phyloP scores from a whole-genome alignment of 2,888 invertebrate species.

The Oscheius sp. region DNA sequence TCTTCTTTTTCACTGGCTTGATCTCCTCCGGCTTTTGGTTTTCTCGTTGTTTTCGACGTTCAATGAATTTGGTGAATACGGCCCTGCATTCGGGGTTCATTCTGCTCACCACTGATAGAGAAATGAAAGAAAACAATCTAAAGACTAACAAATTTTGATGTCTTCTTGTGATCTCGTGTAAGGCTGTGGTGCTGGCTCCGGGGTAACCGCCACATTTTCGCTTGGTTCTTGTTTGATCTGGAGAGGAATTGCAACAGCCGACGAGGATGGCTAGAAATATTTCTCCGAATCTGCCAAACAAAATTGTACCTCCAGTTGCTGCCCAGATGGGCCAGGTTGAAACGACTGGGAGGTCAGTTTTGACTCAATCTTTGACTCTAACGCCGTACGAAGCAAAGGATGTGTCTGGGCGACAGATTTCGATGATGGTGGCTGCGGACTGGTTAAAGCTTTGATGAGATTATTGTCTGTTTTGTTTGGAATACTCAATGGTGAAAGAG shows the following conservation, averaged over 20 bases:
- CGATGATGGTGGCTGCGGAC: not conserved
- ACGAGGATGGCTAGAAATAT: too few species aligned
- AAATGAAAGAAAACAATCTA: constrained; percentile 1
- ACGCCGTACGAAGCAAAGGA: not conserved
- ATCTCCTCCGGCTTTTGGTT: not conserved
- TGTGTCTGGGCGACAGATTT: not conserved
- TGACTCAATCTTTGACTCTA: constrained; percentile 4
- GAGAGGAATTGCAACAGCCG: too few species aligned
- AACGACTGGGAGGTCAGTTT: not conserved
- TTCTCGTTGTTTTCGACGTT: not conserved
- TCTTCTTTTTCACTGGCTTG: not conserved
- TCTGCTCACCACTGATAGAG: not conserved
- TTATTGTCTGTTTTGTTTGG: constrained; percentile 4
- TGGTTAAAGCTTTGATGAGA: constrained; percentile 20
- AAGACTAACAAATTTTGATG: not conserved
- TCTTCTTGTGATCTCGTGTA: not conserved
- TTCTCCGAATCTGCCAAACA: too few species aligned
- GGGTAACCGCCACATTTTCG: not conserved
- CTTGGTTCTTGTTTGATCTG: too few species aligned
- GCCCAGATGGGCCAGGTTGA: not conserved
- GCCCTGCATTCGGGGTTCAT: not conserved
- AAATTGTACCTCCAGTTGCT: too few species aligned
- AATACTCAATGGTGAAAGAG: not conserved
- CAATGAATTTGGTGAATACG: not conserved
- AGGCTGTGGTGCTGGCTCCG: not conserved